These are phyloP conservation scores for Heloderma charlesbogerti DNA, from an alignment of 2,113 vertebrate genomes.

Conservation along the genomic window DNA sequence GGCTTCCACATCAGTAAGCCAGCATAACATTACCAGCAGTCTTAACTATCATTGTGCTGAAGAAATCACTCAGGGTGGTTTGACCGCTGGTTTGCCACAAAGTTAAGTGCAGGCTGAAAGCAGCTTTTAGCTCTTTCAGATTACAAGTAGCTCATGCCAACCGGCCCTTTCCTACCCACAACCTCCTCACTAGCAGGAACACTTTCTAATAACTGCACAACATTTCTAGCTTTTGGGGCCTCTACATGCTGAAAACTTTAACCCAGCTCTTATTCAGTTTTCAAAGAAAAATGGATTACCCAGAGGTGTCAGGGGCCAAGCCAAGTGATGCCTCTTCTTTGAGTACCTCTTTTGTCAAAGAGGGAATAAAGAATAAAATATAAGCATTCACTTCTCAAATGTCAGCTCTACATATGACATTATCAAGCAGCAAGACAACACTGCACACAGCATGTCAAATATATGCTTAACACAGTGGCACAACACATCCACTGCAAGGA, in stretches of 20 bases:
- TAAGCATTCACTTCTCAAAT: conserved; percentile 33
- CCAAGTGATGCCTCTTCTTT: conserved; percentile 25
- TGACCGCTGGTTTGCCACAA: neutral
- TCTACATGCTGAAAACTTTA: rapidly evolving
- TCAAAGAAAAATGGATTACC: conserved; percentile 7
- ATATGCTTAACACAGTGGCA: neutral
- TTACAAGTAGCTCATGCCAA: neutral
- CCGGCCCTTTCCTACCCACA: neutral
- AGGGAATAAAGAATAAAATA: conserved; percentile 43
- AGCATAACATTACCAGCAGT: neutral
- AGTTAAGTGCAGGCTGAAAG: neutral
- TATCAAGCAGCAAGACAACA: conserved; percentile 54
- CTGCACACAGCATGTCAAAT: neutral
- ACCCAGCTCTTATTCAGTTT: conserved; percentile 8
- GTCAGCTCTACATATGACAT: conserved; percentile 7
- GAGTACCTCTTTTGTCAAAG: conserved; percentile 6
- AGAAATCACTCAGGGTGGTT: neutral
- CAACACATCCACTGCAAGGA: neutral
- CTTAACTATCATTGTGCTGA: neutral
- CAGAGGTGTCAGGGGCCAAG: conserved; percentile 23
- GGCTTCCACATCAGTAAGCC: neutral
- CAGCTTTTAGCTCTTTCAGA: neutral
- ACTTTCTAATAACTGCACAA: neutral
- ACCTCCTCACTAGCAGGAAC: neutral
- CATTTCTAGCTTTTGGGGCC: neutral